phyloP scores from a whole-genome alignment of 2,888 invertebrate species.

The Eucera pruinosa region DNA sequence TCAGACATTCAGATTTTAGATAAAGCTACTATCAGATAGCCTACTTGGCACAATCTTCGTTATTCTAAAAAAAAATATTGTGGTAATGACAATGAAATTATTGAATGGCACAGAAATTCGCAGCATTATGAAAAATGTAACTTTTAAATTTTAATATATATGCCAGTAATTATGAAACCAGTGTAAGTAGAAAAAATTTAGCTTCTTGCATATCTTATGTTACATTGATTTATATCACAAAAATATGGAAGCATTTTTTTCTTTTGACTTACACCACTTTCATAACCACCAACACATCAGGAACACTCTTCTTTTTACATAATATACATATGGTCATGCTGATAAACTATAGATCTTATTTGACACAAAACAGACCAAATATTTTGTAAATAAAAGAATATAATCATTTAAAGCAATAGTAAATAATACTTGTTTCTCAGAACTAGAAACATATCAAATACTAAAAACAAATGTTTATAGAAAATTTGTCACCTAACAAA shows the following conservation, averaged over 20 bases:
- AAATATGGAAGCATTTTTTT: too few relatives aligned
- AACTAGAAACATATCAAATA: background rate
- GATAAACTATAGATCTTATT: background rate
- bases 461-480: background rate
- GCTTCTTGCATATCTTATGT: too few relatives aligned
- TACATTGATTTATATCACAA: too few relatives aligned
- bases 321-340: slow-evolving; percentile 3
- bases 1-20: slow-evolving; percentile 57
- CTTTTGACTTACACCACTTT: too few relatives aligned
- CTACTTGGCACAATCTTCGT: slow-evolving; percentile 51
- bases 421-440: background rate
- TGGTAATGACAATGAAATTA: background rate
- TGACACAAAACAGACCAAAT: background rate
- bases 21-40: slow-evolving; percentile 63
- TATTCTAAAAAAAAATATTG: slow-evolving; percentile 17
- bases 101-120: slow-evolving; percentile 1
- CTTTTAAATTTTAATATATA: too few relatives aligned
- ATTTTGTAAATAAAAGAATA: too few relatives aligned
- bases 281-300: too few relatives aligned
- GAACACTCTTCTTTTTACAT: background rate
- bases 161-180: too few relatives aligned
- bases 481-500: background rate
- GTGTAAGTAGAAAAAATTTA: too few relatives aligned
- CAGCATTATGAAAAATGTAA: background rate
- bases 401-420: background rate